Base-by-base conservation (phyloP, 2,113 vertebrate genomes). In the Tachycineta bicolor region DNA sequence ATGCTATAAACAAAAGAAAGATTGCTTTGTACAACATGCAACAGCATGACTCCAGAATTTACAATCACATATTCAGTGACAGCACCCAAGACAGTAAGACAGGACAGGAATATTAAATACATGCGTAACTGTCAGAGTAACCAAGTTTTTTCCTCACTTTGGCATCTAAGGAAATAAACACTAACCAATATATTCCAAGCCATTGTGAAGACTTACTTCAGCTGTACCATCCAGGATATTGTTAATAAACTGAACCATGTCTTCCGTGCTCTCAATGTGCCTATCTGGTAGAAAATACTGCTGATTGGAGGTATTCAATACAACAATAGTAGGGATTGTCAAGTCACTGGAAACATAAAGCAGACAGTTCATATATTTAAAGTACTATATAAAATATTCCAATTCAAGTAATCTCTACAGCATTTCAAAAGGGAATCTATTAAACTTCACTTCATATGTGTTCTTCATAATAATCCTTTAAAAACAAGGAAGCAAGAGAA, bases 301-400 rank as follows among this genome's bases (percentile, higher is more conserved):
- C 90, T 99, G 99, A 76, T 99, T 99, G 86, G 99, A 99, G 63
- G 99, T 99, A 96, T 99, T 99, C 96, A 99, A 96, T 77, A 99
- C 98, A 97, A 99, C 98, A 78, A 99, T 97, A 63, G 99, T 99
- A 55, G 99, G 99, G 63, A 99, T 97, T 7, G 97, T 96, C 97
- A 99, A 96, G 75, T 99, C 99, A 77, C 99, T 99, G 96, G 47
- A 97, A 97, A 94, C 2, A 77, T 37, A 94, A 95, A 96, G 69
- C 14, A 89, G 83, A 83, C 2, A 76, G 41, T 68, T 94, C 62
- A 95, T 21, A 59, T 16, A 76, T 52, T 71, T 64, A 82, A 95
- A 86, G 33, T 43, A 78, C 12, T 4, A 21, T 19, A n/a, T 16
- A 69, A 86, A 82, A 49, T 28, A 87, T 0, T 43, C 3, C 19